These are phyloP conservation scores for Mustela nigripes DNA, from an alignment of 2,113 vertebrate genomes.

Conservation along the genomic window DNA sequence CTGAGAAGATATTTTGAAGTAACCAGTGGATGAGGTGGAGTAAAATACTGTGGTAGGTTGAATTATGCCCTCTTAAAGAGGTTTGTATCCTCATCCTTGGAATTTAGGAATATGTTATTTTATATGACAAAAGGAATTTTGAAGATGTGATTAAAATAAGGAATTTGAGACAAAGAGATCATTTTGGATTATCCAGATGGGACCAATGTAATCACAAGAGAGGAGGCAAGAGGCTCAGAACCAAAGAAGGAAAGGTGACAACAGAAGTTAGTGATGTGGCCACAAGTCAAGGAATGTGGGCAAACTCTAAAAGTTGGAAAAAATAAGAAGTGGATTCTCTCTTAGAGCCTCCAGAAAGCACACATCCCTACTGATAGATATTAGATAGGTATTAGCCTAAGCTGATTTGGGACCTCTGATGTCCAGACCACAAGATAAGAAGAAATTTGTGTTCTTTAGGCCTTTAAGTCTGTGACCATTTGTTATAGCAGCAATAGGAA, in stretches of 20 bases:
- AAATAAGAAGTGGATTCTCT: neutral
- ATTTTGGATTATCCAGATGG: neutral
- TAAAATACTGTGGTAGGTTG: neutral
- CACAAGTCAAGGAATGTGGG: neutral
- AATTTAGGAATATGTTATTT: neutral
- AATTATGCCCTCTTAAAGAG: neutral
- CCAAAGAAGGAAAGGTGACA: neutral
- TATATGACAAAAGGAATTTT: neutral
- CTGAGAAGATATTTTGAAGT: neutral
- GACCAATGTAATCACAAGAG: neutral
- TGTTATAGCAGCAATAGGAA: neutral
- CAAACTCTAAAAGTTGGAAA: neutral
- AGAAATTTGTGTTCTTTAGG: neutral
- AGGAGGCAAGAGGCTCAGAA: neutral
- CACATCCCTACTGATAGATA: neutral
- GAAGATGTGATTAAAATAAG: neutral
- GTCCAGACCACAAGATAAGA: neutral
- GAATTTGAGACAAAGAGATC: neutral
- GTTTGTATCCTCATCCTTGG: neutral
- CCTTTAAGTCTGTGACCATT: neutral
- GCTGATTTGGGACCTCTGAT: neutral
- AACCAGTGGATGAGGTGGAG: neutral
- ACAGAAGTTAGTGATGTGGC: neutral
- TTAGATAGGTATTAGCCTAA: neutral
- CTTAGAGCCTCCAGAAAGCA: neutral